A percentile compares a stretch with the other conserved stretches of the same genome.
Evolutionary conservation across 2,888 invertebrate species (phyloP).

Genomic region (Autographa gamma): DNA sequence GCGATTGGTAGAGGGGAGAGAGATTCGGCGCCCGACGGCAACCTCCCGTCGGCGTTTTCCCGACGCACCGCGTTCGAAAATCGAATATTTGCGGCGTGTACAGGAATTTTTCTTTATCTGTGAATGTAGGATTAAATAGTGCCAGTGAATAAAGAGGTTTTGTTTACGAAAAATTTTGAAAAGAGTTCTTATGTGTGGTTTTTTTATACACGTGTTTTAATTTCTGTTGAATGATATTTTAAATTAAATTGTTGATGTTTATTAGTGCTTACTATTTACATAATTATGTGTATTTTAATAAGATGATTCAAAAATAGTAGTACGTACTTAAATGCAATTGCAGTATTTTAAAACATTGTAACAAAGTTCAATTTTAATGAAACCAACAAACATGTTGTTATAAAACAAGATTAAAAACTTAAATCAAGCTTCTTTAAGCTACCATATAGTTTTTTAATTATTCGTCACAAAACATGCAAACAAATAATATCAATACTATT

Average conservation of each 20-base stretch:
- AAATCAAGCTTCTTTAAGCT: not conserved
- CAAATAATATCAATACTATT: not conserved
- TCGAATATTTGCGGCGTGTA: slow-evolving; percentile 69
- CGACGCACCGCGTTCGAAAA: slow-evolving; percentile 81
- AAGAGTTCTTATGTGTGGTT: not conserved
- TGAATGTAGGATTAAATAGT: slow-evolving; percentile 12
- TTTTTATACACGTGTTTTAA: not conserved
- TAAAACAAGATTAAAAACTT: no score
- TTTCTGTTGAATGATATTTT: no score
- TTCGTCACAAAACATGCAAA: not conserved
- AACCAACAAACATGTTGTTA: no score
- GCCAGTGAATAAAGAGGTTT: slow-evolving; percentile 12
- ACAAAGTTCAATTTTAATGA: no score
- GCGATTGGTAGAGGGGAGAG: slow-evolving; percentile 85
- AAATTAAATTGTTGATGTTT: no score
- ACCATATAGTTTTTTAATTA: not conserved
- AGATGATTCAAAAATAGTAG: no score
- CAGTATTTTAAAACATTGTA: no score
- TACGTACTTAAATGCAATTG: no score
- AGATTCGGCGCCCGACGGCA: slow-evolving; percentile 80
- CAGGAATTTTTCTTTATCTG: slow-evolving; percentile 31
- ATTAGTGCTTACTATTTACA: no score
- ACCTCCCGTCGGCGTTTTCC: slow-evolving; percentile 86
- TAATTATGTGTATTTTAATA: no score
- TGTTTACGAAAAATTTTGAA: not conserved